Percentiles rank a stretch among this genome's conserved stretches.
These are phyloP conservation scores for Cataglyphis altisquamis DNA, from an alignment of 2,888 invertebrate genomes.

Conservation along the genomic window DNA sequence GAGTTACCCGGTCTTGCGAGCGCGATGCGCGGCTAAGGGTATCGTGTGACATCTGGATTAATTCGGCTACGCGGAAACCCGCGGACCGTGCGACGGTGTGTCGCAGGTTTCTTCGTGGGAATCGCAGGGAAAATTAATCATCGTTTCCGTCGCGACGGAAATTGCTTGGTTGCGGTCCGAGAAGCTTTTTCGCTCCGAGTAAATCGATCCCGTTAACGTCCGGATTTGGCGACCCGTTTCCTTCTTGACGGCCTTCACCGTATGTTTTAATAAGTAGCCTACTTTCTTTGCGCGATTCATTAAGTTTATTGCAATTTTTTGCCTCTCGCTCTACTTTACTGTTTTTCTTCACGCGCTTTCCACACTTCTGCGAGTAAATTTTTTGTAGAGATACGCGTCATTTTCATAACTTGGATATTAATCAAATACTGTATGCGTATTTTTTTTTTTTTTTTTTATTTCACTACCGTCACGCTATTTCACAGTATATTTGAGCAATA, in stretches of 20 bases:
- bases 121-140: slow-evolving; percentile 47
- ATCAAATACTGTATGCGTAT: neutral
- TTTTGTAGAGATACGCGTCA: neutral
- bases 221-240: neutral
- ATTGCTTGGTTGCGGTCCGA: slow-evolving; percentile 30
- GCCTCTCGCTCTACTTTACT: neutral
- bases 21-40: slow-evolving; percentile 66
- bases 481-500: slow-evolving; percentile 53
- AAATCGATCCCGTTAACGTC: slow-evolving; percentile 38
- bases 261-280: slow-evolving; percentile 49
- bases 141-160: slow-evolving; percentile 42
- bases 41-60: slow-evolving; percentile 74
- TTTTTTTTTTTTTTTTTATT: neutral
- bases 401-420: neutral
- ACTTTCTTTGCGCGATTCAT: slow-evolving; percentile 28
- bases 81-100: slow-evolving; percentile 11
- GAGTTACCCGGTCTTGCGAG: slow-evolving; percentile 42
- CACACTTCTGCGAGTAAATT: neutral
- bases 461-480: neutral
- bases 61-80: slow-evolving; percentile 66
- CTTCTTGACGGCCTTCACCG: neutral
- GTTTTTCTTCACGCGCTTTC: neutral
- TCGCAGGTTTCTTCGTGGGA: slow-evolving; percentile 36
- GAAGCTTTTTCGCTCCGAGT: slow-evolving; percentile 36
- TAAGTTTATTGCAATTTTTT: slow-evolving; percentile 18